Evolutionary conservation across 2,888 invertebrate species (phyloP).

Genomic region (Hypselothyrea guttata): DNA sequence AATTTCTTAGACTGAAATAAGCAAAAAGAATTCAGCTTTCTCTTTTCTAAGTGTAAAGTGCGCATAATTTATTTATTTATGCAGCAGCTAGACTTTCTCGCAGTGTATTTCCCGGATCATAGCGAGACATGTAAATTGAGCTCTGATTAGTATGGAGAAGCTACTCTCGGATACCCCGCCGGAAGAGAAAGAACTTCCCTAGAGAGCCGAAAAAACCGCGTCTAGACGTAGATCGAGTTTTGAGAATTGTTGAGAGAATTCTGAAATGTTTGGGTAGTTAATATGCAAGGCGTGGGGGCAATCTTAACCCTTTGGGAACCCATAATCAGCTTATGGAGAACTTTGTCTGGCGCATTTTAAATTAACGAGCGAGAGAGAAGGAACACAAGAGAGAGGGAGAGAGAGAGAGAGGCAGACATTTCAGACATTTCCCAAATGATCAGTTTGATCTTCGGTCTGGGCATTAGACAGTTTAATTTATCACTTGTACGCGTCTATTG

Average conservation of each 20-base stretch:
- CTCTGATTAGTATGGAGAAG: too few species aligned
- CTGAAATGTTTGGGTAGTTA: conserved; percentile 16
- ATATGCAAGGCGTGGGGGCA: conserved; percentile 16
- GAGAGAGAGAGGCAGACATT: conserved; percentile 18
- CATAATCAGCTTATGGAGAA: conserved; percentile 15
- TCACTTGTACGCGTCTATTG: conserved; percentile 44
- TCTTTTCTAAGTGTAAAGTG: too few species aligned
- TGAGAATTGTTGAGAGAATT: not conserved
- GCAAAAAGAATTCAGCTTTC: too few species aligned
- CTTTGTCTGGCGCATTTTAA: conserved; percentile 44
- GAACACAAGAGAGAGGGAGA: conserved; percentile 10
- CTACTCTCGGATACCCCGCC: not conserved
- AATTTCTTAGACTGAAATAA: too few species aligned
- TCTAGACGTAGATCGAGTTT: conserved; percentile 3
- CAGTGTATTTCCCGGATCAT: too few species aligned
- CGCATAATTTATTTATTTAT: too few species aligned
- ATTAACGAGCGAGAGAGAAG: conserved; percentile 26
- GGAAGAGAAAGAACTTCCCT: conserved; percentile 4
- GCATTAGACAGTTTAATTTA: conserved; percentile 67
- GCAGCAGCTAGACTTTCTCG: too few species aligned
- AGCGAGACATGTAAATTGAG: too few species aligned
- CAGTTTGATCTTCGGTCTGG: conserved; percentile 48
- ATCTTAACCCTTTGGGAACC: conserved; percentile 37
- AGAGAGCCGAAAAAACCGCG: not conserved
- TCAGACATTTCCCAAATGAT: conserved; percentile 48